Conservation (phyloP, 2,888 invertebrate genomes). For the Aphidius colemani region DNA sequence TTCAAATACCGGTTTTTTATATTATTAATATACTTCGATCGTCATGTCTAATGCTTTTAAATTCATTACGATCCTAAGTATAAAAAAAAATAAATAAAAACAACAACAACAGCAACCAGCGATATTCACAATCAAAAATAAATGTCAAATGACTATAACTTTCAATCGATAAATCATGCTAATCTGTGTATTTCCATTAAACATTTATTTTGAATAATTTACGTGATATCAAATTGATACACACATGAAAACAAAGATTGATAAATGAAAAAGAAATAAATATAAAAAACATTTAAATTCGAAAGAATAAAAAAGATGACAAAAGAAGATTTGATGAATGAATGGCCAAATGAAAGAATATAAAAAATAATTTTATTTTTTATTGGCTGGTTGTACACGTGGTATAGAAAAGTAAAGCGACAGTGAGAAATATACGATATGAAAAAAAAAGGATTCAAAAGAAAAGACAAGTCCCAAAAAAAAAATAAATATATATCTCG, state of each 20-base stretch:
- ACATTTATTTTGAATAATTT: neutral
- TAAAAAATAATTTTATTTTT: conserved; percentile 41
- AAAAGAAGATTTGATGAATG: conserved; percentile 57
- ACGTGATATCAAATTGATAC: neutral
- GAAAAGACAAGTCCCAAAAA: no score
- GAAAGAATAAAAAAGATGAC: conserved; percentile 48
- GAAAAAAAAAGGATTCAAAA: conserved; percentile 25
- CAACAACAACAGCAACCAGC: neutral
- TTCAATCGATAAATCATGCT: conserved; percentile 8
- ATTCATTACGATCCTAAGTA: conserved; percentile 5
- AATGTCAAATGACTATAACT: conserved; percentile 18
- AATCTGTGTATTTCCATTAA: neutral
- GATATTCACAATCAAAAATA: conserved; percentile 16
- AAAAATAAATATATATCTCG: no score
- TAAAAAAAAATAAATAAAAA: conserved; percentile 1
- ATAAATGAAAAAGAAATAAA: conserved; percentile 47
- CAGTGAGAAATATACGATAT: conserved; percentile 28
- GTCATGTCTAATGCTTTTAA: conserved; percentile 29
- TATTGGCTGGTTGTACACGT: conserved; percentile 48
- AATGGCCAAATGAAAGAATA: conserved; percentile 48
- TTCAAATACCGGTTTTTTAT: conserved; percentile 47
- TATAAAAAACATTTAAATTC: conserved; percentile 32
- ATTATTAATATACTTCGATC: conserved; percentile 56
- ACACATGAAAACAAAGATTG: conserved; percentile 50
- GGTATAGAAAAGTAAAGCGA: conserved; percentile 30